Evolutionary conservation across 2,113 vertebrate genomes (phyloP).

Genomic region (Pelecanus crispus): DNA sequence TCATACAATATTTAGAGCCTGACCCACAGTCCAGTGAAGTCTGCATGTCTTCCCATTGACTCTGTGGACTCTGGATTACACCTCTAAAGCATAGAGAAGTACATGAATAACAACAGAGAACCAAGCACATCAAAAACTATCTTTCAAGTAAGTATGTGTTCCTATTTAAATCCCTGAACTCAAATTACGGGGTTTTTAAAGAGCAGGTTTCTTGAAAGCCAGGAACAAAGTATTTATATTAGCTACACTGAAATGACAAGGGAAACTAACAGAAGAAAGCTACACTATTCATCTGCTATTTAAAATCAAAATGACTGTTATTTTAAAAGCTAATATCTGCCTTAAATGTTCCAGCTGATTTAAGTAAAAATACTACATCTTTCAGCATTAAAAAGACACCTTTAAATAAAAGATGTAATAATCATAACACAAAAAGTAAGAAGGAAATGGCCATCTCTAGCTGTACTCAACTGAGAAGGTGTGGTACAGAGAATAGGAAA

Average conservation of each 20-base stretch:
- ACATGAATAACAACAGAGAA: slow-evolving; percentile 31
- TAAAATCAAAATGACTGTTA: slow-evolving; percentile 8
- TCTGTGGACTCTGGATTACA: not conserved
- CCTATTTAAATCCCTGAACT: slow-evolving; percentile 44
- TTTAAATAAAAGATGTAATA: not conserved
- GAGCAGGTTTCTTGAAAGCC: slow-evolving; percentile 43
- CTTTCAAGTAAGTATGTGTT: slow-evolving; percentile 31
- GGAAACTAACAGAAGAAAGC: slow-evolving; percentile 1
- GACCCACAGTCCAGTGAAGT: not conserved
- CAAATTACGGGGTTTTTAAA: slow-evolving; percentile 58
- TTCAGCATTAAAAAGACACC: not conserved
- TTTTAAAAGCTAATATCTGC: slow-evolving; percentile 4
- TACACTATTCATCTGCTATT: not conserved
- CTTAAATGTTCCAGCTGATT: not conserved
- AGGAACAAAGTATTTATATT: slow-evolving; percentile 57
- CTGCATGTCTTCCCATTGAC: not conserved
- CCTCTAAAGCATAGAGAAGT: not conserved
- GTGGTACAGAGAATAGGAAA: slow-evolving; percentile 49
- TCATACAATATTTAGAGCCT: not conserved
- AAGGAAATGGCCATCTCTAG: not conserved
- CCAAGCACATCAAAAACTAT: slow-evolving; percentile 12
- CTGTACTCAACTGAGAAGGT: slow-evolving; percentile 30
- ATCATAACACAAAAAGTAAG: not conserved
- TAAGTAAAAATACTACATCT: not conserved
- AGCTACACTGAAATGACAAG: slow-evolving; percentile 21